Percentiles rank a stretch among this genome's conserved stretches.
Evolutionary conservation across 2,888 invertebrate species (phyloP).

Genomic region (Augiades crinisus): DNA sequence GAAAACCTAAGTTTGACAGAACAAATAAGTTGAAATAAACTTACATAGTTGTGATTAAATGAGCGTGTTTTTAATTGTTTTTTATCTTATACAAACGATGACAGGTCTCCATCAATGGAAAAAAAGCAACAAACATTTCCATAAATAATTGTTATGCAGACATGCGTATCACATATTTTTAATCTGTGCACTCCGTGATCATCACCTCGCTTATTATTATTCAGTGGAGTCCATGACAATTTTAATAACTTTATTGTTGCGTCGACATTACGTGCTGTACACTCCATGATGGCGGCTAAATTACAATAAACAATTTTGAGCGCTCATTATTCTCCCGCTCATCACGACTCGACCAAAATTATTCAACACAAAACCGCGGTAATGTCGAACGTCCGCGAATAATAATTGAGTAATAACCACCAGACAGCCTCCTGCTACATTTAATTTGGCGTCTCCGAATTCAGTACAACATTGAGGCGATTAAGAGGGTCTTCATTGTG

Average conservation of each 20-base stretch:
- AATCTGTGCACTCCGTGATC: conserved; percentile 36
- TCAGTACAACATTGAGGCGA: conserved; percentile 50
- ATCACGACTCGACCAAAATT: conserved; percentile 71
- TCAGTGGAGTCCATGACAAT: conserved; percentile 49
- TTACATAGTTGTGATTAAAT: too few relatives aligned
- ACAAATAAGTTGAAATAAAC: background rate
- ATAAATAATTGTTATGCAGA: background rate
- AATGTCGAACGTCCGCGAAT: conserved; percentile 72
- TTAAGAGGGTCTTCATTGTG: conserved; percentile 42
- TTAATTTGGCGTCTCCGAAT: conserved; percentile 70
- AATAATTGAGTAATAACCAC: conserved; percentile 78
- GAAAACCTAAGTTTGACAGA: too few relatives aligned
- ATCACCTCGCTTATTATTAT: conserved; percentile 39
- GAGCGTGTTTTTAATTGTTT: too few relatives aligned
- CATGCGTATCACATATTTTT: conserved; percentile 27
- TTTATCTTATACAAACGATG: too few relatives aligned
- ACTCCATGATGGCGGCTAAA: conserved; percentile 66
- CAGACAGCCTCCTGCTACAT: conserved; percentile 61
- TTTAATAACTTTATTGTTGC: conserved; percentile 68
- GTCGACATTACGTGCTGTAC: conserved; percentile 62
- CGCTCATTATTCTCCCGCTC: conserved; percentile 70
- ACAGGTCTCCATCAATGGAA: background rate
- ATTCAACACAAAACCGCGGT: conserved; percentile 68
- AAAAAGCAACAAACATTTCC: conserved; percentile 1
- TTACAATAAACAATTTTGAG: conserved; percentile 76